phyloP scores from a whole-genome alignment of 2,797 vertebrate genomes.

The Xiphophorus birchmanni region DNA sequence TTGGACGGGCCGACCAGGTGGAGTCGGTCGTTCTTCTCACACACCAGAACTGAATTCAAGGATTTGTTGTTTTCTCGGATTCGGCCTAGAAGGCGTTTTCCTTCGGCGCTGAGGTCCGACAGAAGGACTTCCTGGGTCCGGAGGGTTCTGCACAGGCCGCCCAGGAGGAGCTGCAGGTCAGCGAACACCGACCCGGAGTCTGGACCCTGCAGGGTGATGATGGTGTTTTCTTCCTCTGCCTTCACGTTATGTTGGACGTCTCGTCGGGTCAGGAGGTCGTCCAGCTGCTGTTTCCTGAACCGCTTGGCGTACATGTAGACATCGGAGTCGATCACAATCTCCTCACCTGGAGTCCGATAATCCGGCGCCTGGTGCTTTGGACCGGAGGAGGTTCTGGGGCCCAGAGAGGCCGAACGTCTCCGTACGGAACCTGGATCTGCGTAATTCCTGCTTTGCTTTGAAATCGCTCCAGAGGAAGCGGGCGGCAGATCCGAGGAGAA shows the following conservation, averaged over 20 bases:
- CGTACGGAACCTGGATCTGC: neutral
- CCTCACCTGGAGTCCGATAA: neutral
- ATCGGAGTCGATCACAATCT: constrained; percentile 41
- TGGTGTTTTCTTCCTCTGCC: neutral
- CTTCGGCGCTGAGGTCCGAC: neutral
- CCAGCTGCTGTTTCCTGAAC: constrained; percentile 14
- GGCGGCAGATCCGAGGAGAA: neutral
- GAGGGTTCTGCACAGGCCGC: constrained; percentile 15
- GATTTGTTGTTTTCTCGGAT: neutral
- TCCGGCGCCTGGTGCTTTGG: neutral
- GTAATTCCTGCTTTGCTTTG: constrained; percentile 13
- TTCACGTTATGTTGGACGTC: fast-evolving
- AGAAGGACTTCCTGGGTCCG: constrained; percentile 69
- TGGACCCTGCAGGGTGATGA: constrained; percentile 43
- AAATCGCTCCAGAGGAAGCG: constrained; percentile 18
- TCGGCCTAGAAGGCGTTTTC: fast-evolving
- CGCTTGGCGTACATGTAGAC: constrained; percentile 39
- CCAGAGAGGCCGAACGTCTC: neutral
- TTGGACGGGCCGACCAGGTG: constrained; percentile 64
- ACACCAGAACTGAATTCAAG: constrained; percentile 45
- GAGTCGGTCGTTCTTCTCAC: constrained; percentile 6
- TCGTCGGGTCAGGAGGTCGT: neutral
- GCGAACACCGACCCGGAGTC: too few relatives aligned
- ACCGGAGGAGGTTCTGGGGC: neutral
- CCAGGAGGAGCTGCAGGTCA: constrained; percentile 21